Evolutionary conservation across 2,888 invertebrate species (phyloP).

Genomic region (Taphrorychus bicolor): DNA sequence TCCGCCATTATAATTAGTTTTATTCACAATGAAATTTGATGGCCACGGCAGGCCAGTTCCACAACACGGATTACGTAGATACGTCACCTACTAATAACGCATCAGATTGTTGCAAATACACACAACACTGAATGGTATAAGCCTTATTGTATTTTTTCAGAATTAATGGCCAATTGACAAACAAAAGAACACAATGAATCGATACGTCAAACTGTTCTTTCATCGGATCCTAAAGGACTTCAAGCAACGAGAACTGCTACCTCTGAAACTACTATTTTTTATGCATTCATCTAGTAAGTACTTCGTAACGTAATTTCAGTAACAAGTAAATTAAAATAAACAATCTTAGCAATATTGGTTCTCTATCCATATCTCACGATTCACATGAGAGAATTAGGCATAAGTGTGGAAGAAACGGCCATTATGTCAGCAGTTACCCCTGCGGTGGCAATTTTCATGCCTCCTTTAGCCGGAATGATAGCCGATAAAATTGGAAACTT

Average conservation of each 20-base stretch:
- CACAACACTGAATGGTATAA: too few relatives aligned
- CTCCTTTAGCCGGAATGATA: conserved; percentile 76
- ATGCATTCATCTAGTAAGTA: conserved; percentile 80
- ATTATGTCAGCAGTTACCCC: conserved; percentile 82
- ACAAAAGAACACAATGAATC: conserved; percentile 60
- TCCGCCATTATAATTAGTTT: not conserved
- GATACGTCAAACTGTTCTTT: conserved; percentile 69
- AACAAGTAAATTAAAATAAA: not conserved
- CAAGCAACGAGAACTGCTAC: conserved; percentile 73
- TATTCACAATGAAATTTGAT: not conserved
- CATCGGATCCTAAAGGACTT: conserved; percentile 73
- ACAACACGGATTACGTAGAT: not conserved
- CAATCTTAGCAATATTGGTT: conserved; percentile 71
- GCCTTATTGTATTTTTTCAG: too few relatives aligned
- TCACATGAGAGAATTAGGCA: conserved; percentile 80
- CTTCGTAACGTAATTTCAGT: too few relatives aligned
- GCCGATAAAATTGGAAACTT: conserved; percentile 84
- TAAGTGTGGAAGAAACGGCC: conserved; percentile 80
- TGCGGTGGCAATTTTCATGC: conserved; percentile 78
- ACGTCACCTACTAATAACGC: too few relatives aligned
- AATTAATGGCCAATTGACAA: conserved; percentile 41
- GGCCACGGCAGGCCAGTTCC: not conserved
- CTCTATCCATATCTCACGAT: conserved; percentile 81
- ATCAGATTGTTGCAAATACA: too few relatives aligned
- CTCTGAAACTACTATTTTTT: conserved; percentile 78